Evolutionary conservation across 1,140 invertebrate genomes (phyloP).

Genomic region (Drosophila ogumai): DNA sequence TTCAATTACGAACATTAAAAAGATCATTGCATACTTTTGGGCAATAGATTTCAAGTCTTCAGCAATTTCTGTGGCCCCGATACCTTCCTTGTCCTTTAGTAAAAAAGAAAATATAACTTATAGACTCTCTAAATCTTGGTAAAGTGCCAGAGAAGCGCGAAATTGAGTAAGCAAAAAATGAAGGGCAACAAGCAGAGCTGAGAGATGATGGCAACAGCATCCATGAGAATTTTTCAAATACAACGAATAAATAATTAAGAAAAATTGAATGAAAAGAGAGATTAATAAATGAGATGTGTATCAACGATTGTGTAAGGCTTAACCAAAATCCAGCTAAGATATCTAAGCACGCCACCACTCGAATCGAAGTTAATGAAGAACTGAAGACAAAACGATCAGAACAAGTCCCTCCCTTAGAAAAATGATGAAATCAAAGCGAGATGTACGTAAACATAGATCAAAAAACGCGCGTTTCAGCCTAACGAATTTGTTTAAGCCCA

Average conservation of each 20-base stretch:
- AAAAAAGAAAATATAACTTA: constrained; percentile 1
- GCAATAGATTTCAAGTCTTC: not conserved
- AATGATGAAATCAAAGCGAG: constrained; percentile 35
- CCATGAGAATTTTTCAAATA: constrained; percentile 80
- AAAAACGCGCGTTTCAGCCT: constrained; percentile 73
- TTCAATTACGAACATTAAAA: not conserved
- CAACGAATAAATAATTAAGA: constrained; percentile 83
- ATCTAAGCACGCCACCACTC: constrained; percentile 55
- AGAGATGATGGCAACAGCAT: constrained; percentile 17
- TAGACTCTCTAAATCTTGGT: constrained; percentile 18
- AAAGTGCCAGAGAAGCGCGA: not conserved
- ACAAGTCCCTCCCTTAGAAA: constrained; percentile 71
- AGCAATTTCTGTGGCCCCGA: not conserved
- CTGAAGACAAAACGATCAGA: constrained; percentile 43
- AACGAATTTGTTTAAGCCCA: constrained; percentile 74
- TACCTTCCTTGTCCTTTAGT: constrained; percentile 13
- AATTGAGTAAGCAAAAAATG: constrained; percentile 6
- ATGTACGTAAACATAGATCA: constrained; percentile 50
- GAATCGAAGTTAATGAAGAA: constrained; percentile 40
- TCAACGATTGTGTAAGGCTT: constrained; percentile 37
- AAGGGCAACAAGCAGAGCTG: constrained; percentile 11
- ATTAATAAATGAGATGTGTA: constrained; percentile 20
- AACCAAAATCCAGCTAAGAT: constrained; percentile 50
- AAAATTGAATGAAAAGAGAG: constrained; percentile 51
- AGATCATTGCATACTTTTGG: not conserved